Base-by-base conservation (phyloP, 2,888 invertebrate species). In the Tetragonisca angustula region DNA sequence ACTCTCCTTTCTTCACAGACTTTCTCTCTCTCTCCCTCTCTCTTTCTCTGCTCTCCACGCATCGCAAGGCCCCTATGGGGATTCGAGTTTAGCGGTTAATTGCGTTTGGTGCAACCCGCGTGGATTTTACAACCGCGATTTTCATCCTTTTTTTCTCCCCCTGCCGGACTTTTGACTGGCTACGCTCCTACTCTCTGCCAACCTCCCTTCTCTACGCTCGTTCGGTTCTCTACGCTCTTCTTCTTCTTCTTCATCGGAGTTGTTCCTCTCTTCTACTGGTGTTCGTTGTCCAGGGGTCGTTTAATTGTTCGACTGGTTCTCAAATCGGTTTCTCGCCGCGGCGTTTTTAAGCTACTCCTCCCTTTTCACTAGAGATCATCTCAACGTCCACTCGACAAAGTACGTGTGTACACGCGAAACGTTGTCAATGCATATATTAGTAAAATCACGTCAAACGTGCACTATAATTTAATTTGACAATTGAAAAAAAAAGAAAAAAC, bases 31-130 rank as follows among this genome's bases (percentile, higher is more conserved):
- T 77, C 80, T 79, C 79, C 68, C 77, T 81, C 71, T 81, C 24
- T 24, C 59, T 59, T 79, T 24, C 69, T 78, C 80, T 65, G 69
- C 84, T 74, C 74, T 77, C 43, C 81, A 80, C 82, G 69, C 90
- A 88, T 84, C 81, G 79, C 56, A 79, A 90, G 90, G 91, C 90
- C 91, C 91, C 91, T 91, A 92, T 91, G 91, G 92, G 92, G 92
- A 92, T 92, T 93, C 92, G 92, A 90, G 90, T 91, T 93, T 91
- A 90, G 92, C 91, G 91, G 91, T 93, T 94, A 94, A 94, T 94
- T 94, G 92, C 93, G 92, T 94, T 94, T 91, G 91, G 92, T 91
- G 92, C 93, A 91, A 91, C 90, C 90, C 90, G 92, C 91, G 92
- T 91, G 93, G 92, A 92, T 93, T 93, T 93, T 93, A 93, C 92